A percentile compares a stretch with the other conserved stretches of the same genome.
These are phyloP conservation scores for Masnerella sp. DNA, from an alignment of 2,888 invertebrate genomes.

Conservation along the genomic window DNA sequence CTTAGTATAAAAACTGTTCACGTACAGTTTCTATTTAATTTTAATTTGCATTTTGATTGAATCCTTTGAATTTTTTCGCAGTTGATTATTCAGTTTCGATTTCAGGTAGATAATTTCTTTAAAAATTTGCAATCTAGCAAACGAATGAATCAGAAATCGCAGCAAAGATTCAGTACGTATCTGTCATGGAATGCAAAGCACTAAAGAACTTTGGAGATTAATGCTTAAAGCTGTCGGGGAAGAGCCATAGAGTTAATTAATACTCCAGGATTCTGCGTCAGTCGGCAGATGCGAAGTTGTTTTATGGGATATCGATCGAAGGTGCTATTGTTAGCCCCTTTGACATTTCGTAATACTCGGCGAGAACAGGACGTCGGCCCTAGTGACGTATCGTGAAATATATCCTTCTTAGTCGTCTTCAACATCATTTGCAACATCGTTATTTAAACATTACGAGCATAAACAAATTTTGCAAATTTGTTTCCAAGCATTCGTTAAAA, in stretches of 20 bases:
- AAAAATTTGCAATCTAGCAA: too few species aligned
- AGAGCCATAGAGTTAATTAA: slow-evolving; percentile 33
- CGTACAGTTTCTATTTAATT: too few species aligned
- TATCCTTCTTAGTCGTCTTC: not conserved
- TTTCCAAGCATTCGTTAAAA: too few species aligned
- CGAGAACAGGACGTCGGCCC: slow-evolving; percentile 32
- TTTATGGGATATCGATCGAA: slow-evolving; percentile 45
- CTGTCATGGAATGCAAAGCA: not conserved
- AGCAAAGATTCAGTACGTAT: not conserved
- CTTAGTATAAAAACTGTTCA: too few species aligned
- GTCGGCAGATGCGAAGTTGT: slow-evolving; percentile 29
- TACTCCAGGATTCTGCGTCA: slow-evolving; percentile 30
- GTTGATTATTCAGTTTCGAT: too few species aligned
- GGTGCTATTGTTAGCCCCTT: slow-evolving; percentile 48
- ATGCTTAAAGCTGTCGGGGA: slow-evolving; percentile 1
- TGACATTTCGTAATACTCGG: slow-evolving; percentile 44
- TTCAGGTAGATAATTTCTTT: too few species aligned
- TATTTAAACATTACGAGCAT: too few species aligned
- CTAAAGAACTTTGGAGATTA: slow-evolving; percentile 15
- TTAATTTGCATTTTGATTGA: too few species aligned
- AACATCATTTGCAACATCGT: too few species aligned
- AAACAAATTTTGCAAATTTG: too few species aligned
- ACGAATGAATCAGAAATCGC: too few species aligned
- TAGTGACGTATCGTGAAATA: slow-evolving; percentile 12
- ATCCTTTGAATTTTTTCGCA: too few species aligned